These are phyloP conservation scores for Heterotilapia buettikoferi DNA, from an alignment of 2,113 vertebrate genomes.

Conservation along the genomic window DNA sequence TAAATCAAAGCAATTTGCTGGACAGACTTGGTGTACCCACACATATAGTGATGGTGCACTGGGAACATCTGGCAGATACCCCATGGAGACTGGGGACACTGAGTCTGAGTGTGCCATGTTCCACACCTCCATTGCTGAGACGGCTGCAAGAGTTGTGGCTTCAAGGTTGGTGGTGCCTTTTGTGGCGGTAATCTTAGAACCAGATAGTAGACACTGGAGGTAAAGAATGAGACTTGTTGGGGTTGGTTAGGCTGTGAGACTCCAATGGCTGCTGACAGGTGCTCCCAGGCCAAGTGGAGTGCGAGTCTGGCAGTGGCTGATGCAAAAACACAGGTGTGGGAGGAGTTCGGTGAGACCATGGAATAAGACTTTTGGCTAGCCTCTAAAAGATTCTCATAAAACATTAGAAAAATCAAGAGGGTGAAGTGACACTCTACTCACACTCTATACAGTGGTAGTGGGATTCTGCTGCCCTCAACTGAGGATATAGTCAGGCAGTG, in stretches of 20 bases:
- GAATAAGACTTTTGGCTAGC: not conserved
- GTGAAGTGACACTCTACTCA: not conserved
- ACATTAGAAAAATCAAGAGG: not conserved
- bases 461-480: not conserved
- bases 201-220: not conserved
- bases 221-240: not conserved
- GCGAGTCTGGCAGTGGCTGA: not conserved
- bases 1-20: not conserved
- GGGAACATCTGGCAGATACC: not conserved
- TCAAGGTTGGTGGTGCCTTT: not conserved
- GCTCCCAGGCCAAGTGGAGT: not conserved
- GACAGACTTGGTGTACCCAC: not conserved
- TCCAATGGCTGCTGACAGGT: not conserved
- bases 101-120: not conserved
- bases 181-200: not conserved
- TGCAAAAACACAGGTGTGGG: not conserved
- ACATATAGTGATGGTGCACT: not conserved
- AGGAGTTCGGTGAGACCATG: not conserved
- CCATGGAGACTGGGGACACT: not conserved
- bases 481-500: not conserved
- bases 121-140: not conserved
- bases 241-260: not conserved
- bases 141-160: not conserved
- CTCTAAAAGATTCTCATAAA: not conserved
- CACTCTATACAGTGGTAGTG: not conserved